phyloP scores from a whole-genome alignment of 2,888 invertebrate species.

The Dryobotodes eremita region DNA sequence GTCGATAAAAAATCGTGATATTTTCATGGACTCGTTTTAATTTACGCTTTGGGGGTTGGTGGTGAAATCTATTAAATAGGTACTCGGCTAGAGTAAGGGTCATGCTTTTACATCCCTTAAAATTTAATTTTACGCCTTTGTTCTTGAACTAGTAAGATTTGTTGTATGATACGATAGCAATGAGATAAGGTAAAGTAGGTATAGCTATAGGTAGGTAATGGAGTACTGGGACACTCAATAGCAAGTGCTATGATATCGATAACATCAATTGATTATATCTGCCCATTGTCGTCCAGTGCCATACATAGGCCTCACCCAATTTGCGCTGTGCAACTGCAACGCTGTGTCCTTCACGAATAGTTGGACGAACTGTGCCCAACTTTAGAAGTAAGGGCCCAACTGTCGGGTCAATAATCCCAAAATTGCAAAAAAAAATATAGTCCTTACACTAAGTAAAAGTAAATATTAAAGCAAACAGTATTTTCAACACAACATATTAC shows the following conservation, averaged over 20 bases:
- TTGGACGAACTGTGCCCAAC: background rate
- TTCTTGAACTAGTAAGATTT: slow-evolving; percentile 31
- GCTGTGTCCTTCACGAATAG: background rate
- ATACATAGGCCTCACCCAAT: background rate
- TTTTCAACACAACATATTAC: background rate
- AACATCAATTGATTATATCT: slow-evolving; percentile 3
- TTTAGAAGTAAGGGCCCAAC: background rate
- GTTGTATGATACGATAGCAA: background rate
- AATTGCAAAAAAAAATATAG: background rate
- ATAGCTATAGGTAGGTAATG: background rate
- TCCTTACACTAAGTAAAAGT: background rate
- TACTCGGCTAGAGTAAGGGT: background rate
- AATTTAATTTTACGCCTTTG: background rate
- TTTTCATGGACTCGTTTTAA: slow-evolving; percentile 9
- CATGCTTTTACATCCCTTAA: background rate
- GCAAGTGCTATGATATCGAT: slow-evolving; percentile 2
- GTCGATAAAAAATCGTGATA: background rate
- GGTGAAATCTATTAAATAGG: background rate
- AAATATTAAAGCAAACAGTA: background rate
- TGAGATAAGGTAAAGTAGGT: slow-evolving; percentile 12
- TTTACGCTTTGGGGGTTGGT: background rate
- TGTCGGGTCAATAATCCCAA: background rate
- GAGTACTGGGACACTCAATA: background rate
- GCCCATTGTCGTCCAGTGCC: background rate
- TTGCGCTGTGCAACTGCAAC: background rate